These are phyloP conservation scores for Aphelenchoides bicaudatus DNA, from an alignment of 2,888 invertebrate genomes.

Conservation along the genomic window DNA sequence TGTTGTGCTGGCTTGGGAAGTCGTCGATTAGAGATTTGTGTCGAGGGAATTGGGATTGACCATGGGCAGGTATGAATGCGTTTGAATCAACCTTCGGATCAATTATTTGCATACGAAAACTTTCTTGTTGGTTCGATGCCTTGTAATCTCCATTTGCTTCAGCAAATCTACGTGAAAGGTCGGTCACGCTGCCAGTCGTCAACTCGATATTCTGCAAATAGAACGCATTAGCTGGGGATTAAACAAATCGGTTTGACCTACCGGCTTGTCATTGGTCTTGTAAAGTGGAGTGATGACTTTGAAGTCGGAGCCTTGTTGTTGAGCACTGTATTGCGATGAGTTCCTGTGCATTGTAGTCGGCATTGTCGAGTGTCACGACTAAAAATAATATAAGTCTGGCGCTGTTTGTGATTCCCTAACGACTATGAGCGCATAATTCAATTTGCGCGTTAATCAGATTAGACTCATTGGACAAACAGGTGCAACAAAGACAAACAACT, in stretches of 20 bases:
- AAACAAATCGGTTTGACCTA: constrained; percentile 26
- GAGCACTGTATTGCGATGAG: constrained; percentile 12
- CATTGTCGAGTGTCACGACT: too few species aligned
- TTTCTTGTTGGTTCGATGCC: constrained; percentile 51
- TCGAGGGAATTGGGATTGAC: constrained; percentile 39
- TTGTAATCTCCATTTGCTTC: constrained; percentile 55
- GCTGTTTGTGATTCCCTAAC: too few species aligned
- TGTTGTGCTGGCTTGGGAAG: constrained; percentile 53
- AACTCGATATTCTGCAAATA: too few species aligned
- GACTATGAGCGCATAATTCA: too few species aligned
- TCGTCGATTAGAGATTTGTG: constrained; percentile 46
- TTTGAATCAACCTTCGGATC: constrained; percentile 59
- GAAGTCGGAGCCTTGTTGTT: constrained; percentile 29
- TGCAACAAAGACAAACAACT: too few species aligned
- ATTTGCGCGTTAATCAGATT: too few species aligned
- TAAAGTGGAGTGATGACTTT: constrained; percentile 55
- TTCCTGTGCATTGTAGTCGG: not conserved
- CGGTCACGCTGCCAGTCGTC: constrained; percentile 24
- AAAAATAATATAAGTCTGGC: too few species aligned
- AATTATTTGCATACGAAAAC: constrained; percentile 59
- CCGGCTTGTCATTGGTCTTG: constrained; percentile 51
- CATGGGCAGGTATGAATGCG: constrained; percentile 39
- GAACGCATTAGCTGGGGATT: not conserved
- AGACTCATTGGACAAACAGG: too few species aligned
- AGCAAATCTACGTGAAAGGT: constrained; percentile 40